Percentiles rank a stretch among this genome's conserved stretches.
phyloP scores from a whole-genome alignment of 2,797 vertebrate genomes.

The Siniperca obscura region DNA sequence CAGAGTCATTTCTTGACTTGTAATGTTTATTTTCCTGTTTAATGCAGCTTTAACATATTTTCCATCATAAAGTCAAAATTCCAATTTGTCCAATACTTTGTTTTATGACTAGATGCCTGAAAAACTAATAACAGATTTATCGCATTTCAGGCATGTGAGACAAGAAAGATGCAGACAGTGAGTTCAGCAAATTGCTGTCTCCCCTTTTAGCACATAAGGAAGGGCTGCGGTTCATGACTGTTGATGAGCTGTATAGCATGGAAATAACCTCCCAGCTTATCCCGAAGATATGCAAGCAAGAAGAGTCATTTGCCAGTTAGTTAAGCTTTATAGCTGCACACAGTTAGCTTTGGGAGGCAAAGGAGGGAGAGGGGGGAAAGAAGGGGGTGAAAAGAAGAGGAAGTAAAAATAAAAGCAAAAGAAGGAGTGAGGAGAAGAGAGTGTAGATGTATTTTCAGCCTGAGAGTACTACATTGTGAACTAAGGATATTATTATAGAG shows the following conservation, averaged over 20 bases:
- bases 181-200: conserved; percentile 40
- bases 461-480: conserved; percentile 55
- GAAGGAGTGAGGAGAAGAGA: conserved; percentile 49
- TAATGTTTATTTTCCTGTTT: neutral
- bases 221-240: conserved; percentile 55
- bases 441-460: conserved; percentile 68
- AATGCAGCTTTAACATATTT: neutral
- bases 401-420: conserved; percentile 56
- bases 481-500: conserved; percentile 57
- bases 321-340: conserved; percentile 73
- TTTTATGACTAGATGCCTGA: neutral
- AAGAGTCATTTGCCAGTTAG: conserved; percentile 70
- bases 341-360: conserved; percentile 41
- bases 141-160: conserved; percentile 28
- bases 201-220: conserved; percentile 40
- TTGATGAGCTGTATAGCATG: conserved; percentile 64
- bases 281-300: conserved; percentile 63
- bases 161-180: conserved; percentile 17
- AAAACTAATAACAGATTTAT: conserved; percentile 1
- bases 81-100: neutral
- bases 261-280: conserved; percentile 73
- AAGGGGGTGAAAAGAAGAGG: conserved; percentile 38
- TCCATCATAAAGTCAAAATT: neutral
- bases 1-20: neutral
- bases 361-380: conserved; percentile 11